Evolutionary conservation across 2,888 invertebrate species (phyloP).

Genomic region (Tupiocoris notatus): DNA sequence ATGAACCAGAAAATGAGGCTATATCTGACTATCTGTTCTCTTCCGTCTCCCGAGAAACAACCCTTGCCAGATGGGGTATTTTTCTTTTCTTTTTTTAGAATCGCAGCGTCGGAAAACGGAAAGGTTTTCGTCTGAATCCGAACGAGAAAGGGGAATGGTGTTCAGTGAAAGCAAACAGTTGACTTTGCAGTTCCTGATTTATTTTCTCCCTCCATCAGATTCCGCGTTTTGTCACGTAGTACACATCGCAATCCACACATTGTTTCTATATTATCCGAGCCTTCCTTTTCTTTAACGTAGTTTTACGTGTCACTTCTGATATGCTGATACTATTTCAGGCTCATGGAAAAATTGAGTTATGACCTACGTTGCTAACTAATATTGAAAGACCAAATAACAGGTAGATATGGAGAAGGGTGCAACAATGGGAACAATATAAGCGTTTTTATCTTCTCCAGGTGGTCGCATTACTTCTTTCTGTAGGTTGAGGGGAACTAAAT

Average conservation of each 20-base stretch:
- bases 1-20: slow-evolving; percentile 40
- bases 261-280: too few relatives aligned
- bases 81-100: neutral
- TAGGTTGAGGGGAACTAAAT: too few relatives aligned
- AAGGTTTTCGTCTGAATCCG: neutral
- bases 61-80: neutral
- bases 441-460: too few relatives aligned
- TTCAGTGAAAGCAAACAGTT: slow-evolving; percentile 25
- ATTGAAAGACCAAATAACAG: too few relatives aligned
- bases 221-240: neutral
- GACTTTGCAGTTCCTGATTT: slow-evolving; percentile 37
- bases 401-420: too few relatives aligned
- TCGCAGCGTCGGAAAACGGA: neutral
- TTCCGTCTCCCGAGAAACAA: neutral
- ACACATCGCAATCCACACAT: neutral
- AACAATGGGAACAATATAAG: too few relatives aligned
- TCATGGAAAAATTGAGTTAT: too few relatives aligned
- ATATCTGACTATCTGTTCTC: slow-evolving; percentile 41
- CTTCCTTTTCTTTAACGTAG: too few relatives aligned
- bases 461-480: too few relatives aligned
- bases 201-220: slow-evolving; percentile 8
- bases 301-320: too few relatives aligned
- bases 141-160: neutral
- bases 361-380: too few relatives aligned
- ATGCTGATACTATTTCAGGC: too few relatives aligned